Conservation (phyloP, 2,113 vertebrate species). For the Bolborhynchus lineola region DNA sequence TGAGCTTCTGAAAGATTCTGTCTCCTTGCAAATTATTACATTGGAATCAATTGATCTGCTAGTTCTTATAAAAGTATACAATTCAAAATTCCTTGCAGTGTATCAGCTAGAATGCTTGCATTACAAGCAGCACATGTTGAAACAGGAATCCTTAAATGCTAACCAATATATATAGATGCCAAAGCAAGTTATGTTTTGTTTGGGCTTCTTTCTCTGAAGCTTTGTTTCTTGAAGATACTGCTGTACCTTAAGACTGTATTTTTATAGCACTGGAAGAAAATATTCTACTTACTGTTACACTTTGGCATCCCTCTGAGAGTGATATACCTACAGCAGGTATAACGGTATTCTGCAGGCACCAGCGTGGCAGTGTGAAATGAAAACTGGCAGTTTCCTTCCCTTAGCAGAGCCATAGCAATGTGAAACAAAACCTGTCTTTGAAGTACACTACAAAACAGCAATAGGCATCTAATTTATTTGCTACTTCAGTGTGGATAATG, state of each 20-base stretch:
- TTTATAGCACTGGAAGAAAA: slow-evolving; percentile 7
- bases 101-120: background rate
- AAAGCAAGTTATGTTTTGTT: background rate
- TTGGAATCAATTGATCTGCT: slow-evolving; percentile 60
- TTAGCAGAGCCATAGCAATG: background rate
- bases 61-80: slow-evolving; percentile 36
- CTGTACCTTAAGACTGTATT: slow-evolving; percentile 19
- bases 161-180: background rate
- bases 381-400: background rate
- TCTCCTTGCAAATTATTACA: slow-evolving; percentile 49
- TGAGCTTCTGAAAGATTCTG: slow-evolving; percentile 33
- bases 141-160: background rate
- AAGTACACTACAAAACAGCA: background rate
- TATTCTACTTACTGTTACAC: slow-evolving; percentile 18
- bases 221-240: slow-evolving; percentile 10
- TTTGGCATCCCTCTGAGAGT: slow-evolving; percentile 32
- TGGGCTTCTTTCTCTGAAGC: slow-evolving; percentile 10
- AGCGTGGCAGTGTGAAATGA: background rate
- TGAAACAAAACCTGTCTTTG: background rate
- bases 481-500: background rate
- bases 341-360: background rate
- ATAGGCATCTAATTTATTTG: slow-evolving; percentile 30
- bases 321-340: background rate
- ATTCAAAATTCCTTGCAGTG: background rate
- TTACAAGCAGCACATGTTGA: background rate